Evolutionary conservation across 1,140 invertebrate genomes (phyloP).

Genomic region (Gonatopus flavifemur): DNA sequence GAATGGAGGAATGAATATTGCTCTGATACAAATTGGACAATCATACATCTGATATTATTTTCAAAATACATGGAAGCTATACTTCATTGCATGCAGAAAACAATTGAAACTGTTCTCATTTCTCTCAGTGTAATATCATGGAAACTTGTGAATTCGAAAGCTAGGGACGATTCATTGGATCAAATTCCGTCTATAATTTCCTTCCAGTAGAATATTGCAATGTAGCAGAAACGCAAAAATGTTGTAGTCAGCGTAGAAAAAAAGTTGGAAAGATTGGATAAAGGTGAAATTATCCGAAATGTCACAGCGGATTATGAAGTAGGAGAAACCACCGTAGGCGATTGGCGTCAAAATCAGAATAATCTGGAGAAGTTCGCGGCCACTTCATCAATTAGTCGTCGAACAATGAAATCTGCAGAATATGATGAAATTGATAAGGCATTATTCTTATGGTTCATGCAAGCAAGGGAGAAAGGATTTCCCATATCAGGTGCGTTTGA

Average conservation of each 20-base stretch:
- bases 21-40: too few species aligned
- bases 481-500: background rate
- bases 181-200: too few species aligned
- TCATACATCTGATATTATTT: too few species aligned
- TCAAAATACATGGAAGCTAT: too few species aligned
- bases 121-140: too few species aligned
- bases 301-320: conserved; percentile 14
- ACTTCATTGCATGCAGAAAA: too few species aligned
- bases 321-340: conserved; percentile 13
- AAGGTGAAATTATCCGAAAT: conserved; percentile 15
- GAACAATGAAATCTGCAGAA: background rate
- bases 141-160: too few species aligned
- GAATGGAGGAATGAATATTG: too few species aligned
- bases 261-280: conserved; percentile 18
- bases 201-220: too few species aligned
- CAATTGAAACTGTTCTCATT: too few species aligned
- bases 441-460: background rate
- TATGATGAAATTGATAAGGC: background rate
- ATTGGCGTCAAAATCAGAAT: conserved; percentile 18
- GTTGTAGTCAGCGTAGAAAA: conserved; percentile 11
- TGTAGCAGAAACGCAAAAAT: conserved; percentile 20
- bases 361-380: conserved; percentile 13
- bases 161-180: too few species aligned
- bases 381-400: too few species aligned
- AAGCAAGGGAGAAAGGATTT: background rate